Base-by-base conservation (phyloP, 2,888 invertebrate species). In the Platycheirus albimanus region DNA sequence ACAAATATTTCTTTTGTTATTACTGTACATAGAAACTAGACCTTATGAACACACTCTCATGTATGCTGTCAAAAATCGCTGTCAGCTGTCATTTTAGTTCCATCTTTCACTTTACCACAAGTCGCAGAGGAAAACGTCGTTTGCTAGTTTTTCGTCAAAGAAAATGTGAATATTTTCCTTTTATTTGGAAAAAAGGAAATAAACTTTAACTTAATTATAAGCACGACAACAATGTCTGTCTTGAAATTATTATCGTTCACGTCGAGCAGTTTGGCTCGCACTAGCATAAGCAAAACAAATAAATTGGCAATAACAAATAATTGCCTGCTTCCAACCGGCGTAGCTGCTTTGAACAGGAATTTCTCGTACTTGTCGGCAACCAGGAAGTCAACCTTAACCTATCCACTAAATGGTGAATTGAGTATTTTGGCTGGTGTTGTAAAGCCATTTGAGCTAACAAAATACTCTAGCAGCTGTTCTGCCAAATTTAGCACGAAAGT, bases 191-290 rank as follows among this genome's bases (percentile, higher is more conserved):
- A 24, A 43, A 41, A 7, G 61, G 30, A 45, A 28, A 33, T 47
- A 63, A 56, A 63, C n/a, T n/a, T n/a, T n/a, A n/a, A n/a, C n/a
- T n/a, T n/a, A n/a, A n/a, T n/a, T n/a, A n/a, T n/a, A n/a, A n/a
- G n/a, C n/a, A n/a, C n/a, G n/a, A n/a, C n/a, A n/a, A n/a, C n/a
- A n/a, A 83, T 83, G 83, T 78, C 63, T 19, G 38, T 72, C n/a
- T 51, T 69, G 38, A 83, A 69, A 3, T 33, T 83, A 30, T 36
- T 83, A 10, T 58, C 78, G 13, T 72, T 67, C 33, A 67, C 78
- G 20, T 24, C 69, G 20, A 56, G 72, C 28, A 43, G 17, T 3
- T 19, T 83, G n/a, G 45, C 47, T 45, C 78, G 78, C 13, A 49
- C 19, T 47, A 51, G 56, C 51, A 20, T 74, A 56, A 58, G 30